Conservation (phyloP, 1,140 invertebrate species). For the Himalopsyche phryganea region DNA sequence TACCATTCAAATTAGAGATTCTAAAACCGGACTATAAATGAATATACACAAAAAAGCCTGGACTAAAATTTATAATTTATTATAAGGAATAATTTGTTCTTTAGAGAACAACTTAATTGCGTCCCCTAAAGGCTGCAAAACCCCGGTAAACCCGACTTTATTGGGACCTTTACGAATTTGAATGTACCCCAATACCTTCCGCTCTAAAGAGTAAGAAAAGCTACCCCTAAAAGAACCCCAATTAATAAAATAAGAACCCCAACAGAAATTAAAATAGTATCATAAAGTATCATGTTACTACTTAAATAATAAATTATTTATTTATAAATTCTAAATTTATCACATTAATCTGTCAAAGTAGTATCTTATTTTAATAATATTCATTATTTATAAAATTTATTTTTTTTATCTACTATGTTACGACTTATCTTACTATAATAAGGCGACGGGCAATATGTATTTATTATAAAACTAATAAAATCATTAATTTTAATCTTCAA, state of each 20-base stretch:
- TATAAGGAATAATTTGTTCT: slow-evolving; percentile 52
- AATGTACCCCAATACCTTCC: slow-evolving; percentile 64
- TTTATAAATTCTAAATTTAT: too few relatives aligned
- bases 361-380: too few relatives aligned
- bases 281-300: too few relatives aligned
- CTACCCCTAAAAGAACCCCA: slow-evolving; percentile 56
- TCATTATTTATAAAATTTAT: too few relatives aligned
- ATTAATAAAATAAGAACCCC: too few relatives aligned
- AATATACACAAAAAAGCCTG: slow-evolving; percentile 55
- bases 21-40: slow-evolving; percentile 55
- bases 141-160: slow-evolving; percentile 59
- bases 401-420: too few relatives aligned
- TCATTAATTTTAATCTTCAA: not conserved
- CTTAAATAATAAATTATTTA: too few relatives aligned
- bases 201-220: slow-evolving; percentile 68
- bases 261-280: too few relatives aligned
- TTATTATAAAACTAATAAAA: slow-evolving; percentile 39
- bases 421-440: too few relatives aligned
- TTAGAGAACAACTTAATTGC: slow-evolving; percentile 65
- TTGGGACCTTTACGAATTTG: slow-evolving; percentile 69
- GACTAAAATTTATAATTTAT: slow-evolving; percentile 51
- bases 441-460: too few relatives aligned
- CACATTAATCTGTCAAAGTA: too few relatives aligned
- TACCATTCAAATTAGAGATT: slow-evolving; percentile 53
- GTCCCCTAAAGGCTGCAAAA: slow-evolving; percentile 65